Conservation (phyloP, 2,888 invertebrate species). For the Parasteatoda lunata region DNA sequence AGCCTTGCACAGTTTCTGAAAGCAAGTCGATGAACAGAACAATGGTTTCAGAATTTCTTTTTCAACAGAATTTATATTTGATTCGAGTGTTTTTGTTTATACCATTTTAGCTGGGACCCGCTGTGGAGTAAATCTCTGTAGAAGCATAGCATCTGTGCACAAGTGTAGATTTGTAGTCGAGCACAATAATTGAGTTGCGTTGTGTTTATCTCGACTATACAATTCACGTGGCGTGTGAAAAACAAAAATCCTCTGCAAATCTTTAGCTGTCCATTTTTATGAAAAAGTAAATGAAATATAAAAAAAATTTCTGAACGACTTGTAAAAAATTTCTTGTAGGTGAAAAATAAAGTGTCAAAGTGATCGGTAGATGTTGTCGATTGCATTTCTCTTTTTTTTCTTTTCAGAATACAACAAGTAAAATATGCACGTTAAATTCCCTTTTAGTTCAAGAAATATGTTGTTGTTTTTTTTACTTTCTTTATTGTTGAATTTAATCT, state of each 20-base stretch:
- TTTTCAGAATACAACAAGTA: too few species aligned
- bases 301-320: slow-evolving; percentile 53
- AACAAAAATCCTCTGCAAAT: slow-evolving; percentile 34
- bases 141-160: slow-evolving; percentile 45
- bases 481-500: too few species aligned
- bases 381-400: neutral
- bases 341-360: slow-evolving; percentile 66
- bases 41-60: neutral
- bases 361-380: slow-evolving; percentile 36
- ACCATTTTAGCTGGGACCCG: neutral
- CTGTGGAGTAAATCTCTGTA: slow-evolving; percentile 28
- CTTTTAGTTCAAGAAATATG: too few species aligned
- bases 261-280: slow-evolving; percentile 67
- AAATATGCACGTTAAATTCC: too few species aligned
- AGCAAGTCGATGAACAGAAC: neutral
- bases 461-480: too few species aligned
- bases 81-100: neutral
- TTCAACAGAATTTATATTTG: neutral
- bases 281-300: slow-evolving; percentile 42
- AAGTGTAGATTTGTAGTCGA: slow-evolving; percentile 61
- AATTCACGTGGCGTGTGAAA: neutral
- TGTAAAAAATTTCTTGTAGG: slow-evolving; percentile 65
- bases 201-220: slow-evolving; percentile 33
- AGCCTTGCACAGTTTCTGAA: neutral
- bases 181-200: slow-evolving; percentile 61